These are phyloP conservation scores for Melanostigma gelatinosum DNA, from an alignment of 2,113 vertebrate genomes.

Conservation along the genomic window DNA sequence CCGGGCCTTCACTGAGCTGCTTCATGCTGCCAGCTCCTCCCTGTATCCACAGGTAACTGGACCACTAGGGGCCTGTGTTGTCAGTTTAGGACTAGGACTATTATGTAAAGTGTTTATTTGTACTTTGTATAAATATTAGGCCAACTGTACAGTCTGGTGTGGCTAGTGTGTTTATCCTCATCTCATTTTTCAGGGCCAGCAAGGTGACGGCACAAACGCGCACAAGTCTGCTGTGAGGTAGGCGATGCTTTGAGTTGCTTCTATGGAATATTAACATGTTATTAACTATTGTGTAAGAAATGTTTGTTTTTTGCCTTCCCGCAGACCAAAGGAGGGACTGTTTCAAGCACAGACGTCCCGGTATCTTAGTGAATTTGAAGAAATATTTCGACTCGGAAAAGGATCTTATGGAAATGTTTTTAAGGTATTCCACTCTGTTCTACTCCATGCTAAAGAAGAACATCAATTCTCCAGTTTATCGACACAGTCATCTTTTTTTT, in stretches of 20 bases:
- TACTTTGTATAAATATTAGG: background rate
- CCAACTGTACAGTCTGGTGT: background rate
- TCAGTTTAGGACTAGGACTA: background rate
- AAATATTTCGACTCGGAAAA: constrained; percentile 89
- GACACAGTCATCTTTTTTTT: background rate
- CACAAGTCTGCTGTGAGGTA: constrained; percentile 76
- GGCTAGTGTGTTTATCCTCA: background rate
- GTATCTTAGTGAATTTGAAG: constrained; percentile 96
- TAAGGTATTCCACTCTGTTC: constrained; percentile 84
- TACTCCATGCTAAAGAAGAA: background rate
- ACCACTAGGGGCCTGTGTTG: background rate
- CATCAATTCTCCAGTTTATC: background rate
- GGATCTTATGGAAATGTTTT: constrained; percentile 96
- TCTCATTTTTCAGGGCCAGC: constrained; percentile 69
- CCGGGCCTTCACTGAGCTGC: constrained; percentile 91
- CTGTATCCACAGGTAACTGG: constrained; percentile 78
- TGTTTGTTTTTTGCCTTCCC: constrained; percentile 29
- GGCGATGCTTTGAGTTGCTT: background rate
- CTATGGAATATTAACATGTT: background rate
- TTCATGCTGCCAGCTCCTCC: constrained; percentile 81
- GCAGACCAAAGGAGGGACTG: constrained; percentile 87
- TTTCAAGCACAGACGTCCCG: constrained; percentile 94
- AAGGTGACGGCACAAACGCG: constrained; percentile 51
- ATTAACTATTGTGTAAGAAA: background rate
- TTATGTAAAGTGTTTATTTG: background rate